Conservation (phyloP, 1,140 invertebrate species). For the Diachasmimorpha longicaudata region DNA sequence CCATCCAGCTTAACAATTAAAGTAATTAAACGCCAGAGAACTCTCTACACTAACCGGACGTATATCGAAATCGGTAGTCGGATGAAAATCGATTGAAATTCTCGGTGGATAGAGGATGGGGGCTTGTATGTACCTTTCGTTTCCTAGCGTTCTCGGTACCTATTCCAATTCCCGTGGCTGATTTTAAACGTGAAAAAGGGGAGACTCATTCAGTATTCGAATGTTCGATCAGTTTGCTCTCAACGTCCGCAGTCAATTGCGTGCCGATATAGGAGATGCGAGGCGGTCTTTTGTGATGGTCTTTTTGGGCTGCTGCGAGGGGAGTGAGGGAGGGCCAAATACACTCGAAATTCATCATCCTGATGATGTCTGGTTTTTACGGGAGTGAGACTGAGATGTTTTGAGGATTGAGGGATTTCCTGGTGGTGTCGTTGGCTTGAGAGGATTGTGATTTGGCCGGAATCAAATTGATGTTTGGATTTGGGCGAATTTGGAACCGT, state of each 20-base stretch:
- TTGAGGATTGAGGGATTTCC: too few species aligned
- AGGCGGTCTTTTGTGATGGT: background rate
- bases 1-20: constrained; percentile 19
- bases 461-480: too few species aligned
- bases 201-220: constrained; percentile 14
- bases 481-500: too few species aligned
- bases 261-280: background rate
- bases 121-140: background rate
- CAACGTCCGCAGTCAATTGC: constrained; percentile 5
- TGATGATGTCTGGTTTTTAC: background rate
- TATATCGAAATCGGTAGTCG: background rate
- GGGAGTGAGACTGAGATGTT: too few species aligned
- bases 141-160: background rate
- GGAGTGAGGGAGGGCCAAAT: background rate
- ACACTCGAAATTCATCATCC: background rate
- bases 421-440: too few species aligned
- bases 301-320: background rate
- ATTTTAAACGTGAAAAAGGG: background rate
- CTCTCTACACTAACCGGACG: background rate
- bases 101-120: background rate
- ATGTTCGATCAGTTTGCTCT: constrained; percentile 9
- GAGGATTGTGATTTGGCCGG: too few species aligned
- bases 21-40: constrained; percentile 21
- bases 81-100: constrained; percentile 5
- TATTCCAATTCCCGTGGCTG: background rate